Evolutionary conservation across 1,140 invertebrate species (phyloP).

Genomic region (Pinna nobilis): DNA sequence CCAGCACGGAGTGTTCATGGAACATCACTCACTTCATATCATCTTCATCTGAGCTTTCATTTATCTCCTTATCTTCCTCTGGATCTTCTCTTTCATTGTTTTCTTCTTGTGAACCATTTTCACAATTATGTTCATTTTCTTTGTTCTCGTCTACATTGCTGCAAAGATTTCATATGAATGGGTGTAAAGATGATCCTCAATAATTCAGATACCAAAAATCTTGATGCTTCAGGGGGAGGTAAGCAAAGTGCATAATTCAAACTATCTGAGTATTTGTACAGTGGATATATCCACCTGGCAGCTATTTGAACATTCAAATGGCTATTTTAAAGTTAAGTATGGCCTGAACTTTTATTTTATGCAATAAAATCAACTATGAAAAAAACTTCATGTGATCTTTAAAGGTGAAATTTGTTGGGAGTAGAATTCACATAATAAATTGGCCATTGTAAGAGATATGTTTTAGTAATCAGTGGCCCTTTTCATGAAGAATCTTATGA

Average conservation of each 20-base stretch:
- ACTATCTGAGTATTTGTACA: background rate
- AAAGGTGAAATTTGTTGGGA: too few species aligned
- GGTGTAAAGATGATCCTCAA: background rate
- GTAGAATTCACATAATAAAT: too few species aligned
- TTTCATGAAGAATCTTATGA: too few species aligned
- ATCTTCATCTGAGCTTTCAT: conserved; percentile 13
- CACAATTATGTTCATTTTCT: background rate
- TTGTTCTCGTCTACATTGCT: background rate
- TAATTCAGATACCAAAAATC: background rate
- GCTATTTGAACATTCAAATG: too few species aligned
- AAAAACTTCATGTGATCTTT: too few species aligned
- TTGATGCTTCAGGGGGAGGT: background rate
- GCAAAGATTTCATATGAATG: background rate
- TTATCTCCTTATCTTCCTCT: conserved; percentile 10
- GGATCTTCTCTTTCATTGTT: background rate
- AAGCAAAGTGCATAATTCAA: background rate
- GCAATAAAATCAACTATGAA: too few species aligned
- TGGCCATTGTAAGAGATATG: too few species aligned
- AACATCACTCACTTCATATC: conserved; percentile 17
- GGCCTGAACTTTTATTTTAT: too few species aligned
- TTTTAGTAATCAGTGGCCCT: too few species aligned
- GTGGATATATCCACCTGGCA: too few species aligned
- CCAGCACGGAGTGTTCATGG: background rate
- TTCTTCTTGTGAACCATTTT: background rate
- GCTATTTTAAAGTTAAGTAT: too few species aligned